phyloP scores from a whole-genome alignment of 2,113 vertebrate species.

The Callithrix jacchus region DNA sequence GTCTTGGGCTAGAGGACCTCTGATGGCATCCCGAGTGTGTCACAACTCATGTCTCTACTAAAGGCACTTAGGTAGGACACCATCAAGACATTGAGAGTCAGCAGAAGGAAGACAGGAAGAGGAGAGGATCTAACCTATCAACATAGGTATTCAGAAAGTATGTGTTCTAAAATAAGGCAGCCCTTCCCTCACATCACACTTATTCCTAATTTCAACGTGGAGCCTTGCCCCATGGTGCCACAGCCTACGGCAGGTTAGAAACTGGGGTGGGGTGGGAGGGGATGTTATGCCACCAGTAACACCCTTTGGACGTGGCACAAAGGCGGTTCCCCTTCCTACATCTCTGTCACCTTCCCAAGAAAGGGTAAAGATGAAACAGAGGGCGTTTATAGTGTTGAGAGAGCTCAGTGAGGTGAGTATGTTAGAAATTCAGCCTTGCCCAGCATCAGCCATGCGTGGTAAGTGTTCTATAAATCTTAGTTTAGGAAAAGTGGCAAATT shows the following conservation, averaged over 20 bases:
- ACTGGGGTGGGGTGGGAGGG: too few species aligned
- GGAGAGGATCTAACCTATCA: background rate
- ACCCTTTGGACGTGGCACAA: background rate
- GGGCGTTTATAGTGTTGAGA: too few species aligned
- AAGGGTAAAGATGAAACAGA: too few species aligned
- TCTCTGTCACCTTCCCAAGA: background rate
- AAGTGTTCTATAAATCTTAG: too few species aligned
- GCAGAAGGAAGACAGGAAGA: background rate
- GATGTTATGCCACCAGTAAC: too few species aligned
- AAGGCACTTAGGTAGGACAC: background rate
- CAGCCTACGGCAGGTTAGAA: background rate
- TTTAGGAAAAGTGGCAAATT: background rate
- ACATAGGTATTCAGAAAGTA: background rate
- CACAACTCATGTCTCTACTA: too few species aligned
- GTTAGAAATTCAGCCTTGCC: background rate
- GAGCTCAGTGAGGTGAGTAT: background rate
- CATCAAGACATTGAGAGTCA: background rate
- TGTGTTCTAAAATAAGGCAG: background rate
- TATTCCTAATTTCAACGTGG: background rate
- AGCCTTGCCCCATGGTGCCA: too few species aligned
- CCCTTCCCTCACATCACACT: background rate
- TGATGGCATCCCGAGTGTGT: too few species aligned
- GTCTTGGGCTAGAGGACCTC: background rate
- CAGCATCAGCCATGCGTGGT: background rate
- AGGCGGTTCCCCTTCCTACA: too few species aligned